Evolutionary conservation across 1,140 invertebrate species (phyloP), one percentile per base, ranked within the genome.

Genomic region (Mactra quadrangularis): DNA sequence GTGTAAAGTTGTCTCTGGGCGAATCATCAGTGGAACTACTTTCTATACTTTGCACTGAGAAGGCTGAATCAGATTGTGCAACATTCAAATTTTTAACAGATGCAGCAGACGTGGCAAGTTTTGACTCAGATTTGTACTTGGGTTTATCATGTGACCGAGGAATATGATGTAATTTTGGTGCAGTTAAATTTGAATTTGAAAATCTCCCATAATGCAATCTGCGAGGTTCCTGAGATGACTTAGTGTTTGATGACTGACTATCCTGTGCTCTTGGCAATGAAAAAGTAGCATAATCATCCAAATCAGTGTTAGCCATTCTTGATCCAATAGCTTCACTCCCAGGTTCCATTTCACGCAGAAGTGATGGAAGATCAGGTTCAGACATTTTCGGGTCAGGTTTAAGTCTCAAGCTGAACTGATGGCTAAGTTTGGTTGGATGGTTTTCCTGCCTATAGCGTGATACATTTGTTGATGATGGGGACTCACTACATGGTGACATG

Each of bases 221-320:
- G 55, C 33, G 68, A 15, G 4, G n/a, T 47, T 75, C 52, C 29
- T 78, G 41, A 4, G 11, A 17, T 27, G 55, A 6, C 29, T 70
- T 79, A 3, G 25, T 9, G 17, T 38, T 47, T 11, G 50, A 17
- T 38, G 50, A 45, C 22, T 15, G 11, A 22, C 22, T 25, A 33
- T 52, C 53, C 27, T 31, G 25, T 27, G 57, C 29, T 52, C 47
- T 47, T 27, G 79, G 68, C 22, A 82, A 27, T 0, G 79, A 71
- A 29, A 82, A 74, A 0, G 57, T 62, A n/a, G 79, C 79, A 74
- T 82, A 82, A 41, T 82, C 79, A 82, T 82, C 79, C 0, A 82
- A 38, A 33, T 82, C 79, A 4, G 79, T 62, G 35, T 82, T 82
- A 9, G 79, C 79, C 79, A 82, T 82, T 27, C 79, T 38, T 3